A percentile compares a stretch with the other conserved stretches of the same genome.
Conservation (phyloP, 2,797 vertebrate species). For the Sebastes oblongus region DNA sequence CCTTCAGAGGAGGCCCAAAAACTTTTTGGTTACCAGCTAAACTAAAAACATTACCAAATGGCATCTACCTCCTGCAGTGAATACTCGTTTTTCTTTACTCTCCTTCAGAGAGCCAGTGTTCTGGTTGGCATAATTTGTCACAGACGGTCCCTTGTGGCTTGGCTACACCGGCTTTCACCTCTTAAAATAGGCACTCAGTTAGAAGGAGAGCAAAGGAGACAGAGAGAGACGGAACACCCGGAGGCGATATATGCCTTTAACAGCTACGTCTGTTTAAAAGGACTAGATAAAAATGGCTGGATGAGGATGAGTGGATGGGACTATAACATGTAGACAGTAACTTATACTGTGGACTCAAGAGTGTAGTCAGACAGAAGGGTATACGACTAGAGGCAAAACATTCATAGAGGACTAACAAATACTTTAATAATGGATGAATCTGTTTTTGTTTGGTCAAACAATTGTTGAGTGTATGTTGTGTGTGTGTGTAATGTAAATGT, state of each 20-base stretch:
- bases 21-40: neutral
- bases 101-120: constrained; percentile 35
- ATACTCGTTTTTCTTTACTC: neutral
- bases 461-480: neutral
- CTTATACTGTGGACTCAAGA: neutral
- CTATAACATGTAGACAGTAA: neutral
- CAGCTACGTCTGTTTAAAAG: constrained; percentile 17
- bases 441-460: neutral
- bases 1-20: neutral
- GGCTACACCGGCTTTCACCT: constrained; percentile 55
- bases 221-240: constrained; percentile 21
- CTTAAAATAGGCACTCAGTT: constrained; percentile 65
- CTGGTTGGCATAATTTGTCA: constrained; percentile 50
- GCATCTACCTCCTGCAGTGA: constrained; percentile 3
- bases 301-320: neutral
- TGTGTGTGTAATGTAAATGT: no score
- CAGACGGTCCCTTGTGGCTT: constrained; percentile 53
- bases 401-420: neutral
- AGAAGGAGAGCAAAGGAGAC: constrained; percentile 48
- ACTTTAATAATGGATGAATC: neutral
- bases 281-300: neutral
- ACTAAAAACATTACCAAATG: neutral
- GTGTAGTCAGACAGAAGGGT: neutral
- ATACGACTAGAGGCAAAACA: neutral
- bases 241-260: constrained; percentile 42